Evolutionary conservation across 2,888 invertebrate genomes (phyloP), one percentile per base, ranked within the genome.

Genomic region (Hydraecia micacea): DNA sequence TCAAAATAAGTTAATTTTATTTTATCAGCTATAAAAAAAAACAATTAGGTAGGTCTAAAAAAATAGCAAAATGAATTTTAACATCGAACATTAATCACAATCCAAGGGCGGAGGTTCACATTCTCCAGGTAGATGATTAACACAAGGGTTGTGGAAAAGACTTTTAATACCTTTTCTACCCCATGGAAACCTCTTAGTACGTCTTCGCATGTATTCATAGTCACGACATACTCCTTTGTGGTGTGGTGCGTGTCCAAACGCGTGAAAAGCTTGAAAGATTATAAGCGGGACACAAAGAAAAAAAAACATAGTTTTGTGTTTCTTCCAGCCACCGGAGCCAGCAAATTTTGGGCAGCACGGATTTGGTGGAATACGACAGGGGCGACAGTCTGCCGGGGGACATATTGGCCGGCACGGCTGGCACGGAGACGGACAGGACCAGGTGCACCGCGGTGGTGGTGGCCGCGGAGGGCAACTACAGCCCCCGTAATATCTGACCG

Each of bases 181-280:
- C 99, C 99, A 99, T n/a, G 99, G 99, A 95, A 98, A 99, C 90
- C 97, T 98, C 96, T 98, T 99, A 74, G 96, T 98, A 60, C 99
- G 97, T 77, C 98, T 95, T 55, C 98, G 97, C 96, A 99, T 95
- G 91, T 98, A 98, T 5, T 98, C 98, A 91, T 98, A 99, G 62
- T 96, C 95, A 9, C 94, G 92, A 85, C 96, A 96, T 5, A 88
- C 88, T 52, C 84, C 91, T 82, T 95, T 95, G 0, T 72, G 80
- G 0, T 86, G 91, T 0, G 77, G 46, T 52, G 86, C 69, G n/a
- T 93, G 92, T 18, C 92, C 86, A 0, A 92, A 73, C 3, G 89
- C 78, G 58, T 89, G 89, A 42, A 93, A 77, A 25, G 86, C 52
- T 89, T 95, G 95, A 11, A 92, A 62, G 0, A 94, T 11, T 2